Conservation (phyloP, 1,140 invertebrate species). For the Musca vetustissima region DNA sequence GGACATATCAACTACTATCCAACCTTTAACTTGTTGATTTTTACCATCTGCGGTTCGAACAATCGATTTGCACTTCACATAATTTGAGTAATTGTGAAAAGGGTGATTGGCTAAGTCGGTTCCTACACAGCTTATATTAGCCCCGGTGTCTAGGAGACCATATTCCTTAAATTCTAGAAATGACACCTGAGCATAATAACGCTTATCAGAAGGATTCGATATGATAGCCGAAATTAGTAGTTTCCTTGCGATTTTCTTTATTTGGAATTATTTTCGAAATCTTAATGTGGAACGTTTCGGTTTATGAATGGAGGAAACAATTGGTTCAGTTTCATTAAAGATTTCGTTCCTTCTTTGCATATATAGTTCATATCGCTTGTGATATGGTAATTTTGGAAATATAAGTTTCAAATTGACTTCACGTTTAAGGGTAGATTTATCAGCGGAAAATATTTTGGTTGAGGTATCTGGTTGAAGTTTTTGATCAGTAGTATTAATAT, state of each 20-base stretch:
- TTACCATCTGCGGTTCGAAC: slow-evolving; percentile 8
- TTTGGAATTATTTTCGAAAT: neutral
- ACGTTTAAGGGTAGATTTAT: no score
- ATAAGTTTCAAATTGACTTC: no score
- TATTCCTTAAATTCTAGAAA: no score
- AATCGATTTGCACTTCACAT: neutral
- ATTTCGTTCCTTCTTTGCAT: neutral
- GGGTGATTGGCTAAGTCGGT: neutral
- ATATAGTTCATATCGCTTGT: neutral
- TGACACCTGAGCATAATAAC: no score
- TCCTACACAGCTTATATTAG: no score
- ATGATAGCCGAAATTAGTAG: neutral
- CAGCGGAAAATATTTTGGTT: neutral
- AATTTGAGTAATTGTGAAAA: slow-evolving; percentile 1
- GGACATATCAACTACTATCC: neutral
- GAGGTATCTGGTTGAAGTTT: no score
- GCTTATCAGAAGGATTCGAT: neutral
- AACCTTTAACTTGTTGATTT: neutral
- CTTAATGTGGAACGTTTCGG: neutral
- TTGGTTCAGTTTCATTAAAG: neutral
- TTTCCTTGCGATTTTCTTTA: neutral
- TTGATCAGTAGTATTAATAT: no score
- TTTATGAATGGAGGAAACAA: neutral
- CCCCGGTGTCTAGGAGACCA: no score
- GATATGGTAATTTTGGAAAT: neutral